Conservation (phyloP, 2,113 vertebrate species). For the Coracopsis vasa region DNA sequence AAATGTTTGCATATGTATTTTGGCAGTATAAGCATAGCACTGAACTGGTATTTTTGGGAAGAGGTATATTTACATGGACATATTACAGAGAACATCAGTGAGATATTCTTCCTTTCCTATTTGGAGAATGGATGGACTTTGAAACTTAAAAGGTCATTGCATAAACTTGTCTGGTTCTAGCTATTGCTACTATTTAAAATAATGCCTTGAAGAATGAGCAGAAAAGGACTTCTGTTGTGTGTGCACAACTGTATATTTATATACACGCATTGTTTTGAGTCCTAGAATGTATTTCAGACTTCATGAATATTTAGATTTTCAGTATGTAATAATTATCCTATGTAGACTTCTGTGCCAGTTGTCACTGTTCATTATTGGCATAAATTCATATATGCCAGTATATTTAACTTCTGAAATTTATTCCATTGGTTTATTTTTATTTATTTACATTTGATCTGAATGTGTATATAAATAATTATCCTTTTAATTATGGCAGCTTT, state of each 20-base stretch:
- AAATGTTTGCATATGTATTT: not conserved
- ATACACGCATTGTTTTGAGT: not conserved
- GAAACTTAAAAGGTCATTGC: not conserved
- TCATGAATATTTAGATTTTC: not conserved
- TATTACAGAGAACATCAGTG: not conserved
- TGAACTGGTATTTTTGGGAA: not conserved
- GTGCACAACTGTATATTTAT: not conserved
- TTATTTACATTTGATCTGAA: constrained; percentile 25
- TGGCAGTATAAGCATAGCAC: not conserved
- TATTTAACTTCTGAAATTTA: constrained; percentile 17
- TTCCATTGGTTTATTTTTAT: constrained; percentile 44
- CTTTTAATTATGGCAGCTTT: constrained; percentile 55
- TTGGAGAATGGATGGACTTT: not conserved
- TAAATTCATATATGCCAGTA: not conserved
- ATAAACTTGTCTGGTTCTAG: not conserved
- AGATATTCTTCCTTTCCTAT: not conserved
- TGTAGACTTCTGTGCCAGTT: not conserved
- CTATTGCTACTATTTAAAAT: not conserved
- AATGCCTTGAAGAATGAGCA: not conserved
- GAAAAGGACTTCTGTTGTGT: not conserved
- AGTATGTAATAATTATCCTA: not conserved
- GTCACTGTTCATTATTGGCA: not conserved
- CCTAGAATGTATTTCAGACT: not conserved
- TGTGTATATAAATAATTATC: constrained; percentile 5
- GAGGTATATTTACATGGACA: not conserved